Evolutionary conservation across 2,888 invertebrate species (phyloP).

Genomic region (Eubasilissa splendida): DNA sequence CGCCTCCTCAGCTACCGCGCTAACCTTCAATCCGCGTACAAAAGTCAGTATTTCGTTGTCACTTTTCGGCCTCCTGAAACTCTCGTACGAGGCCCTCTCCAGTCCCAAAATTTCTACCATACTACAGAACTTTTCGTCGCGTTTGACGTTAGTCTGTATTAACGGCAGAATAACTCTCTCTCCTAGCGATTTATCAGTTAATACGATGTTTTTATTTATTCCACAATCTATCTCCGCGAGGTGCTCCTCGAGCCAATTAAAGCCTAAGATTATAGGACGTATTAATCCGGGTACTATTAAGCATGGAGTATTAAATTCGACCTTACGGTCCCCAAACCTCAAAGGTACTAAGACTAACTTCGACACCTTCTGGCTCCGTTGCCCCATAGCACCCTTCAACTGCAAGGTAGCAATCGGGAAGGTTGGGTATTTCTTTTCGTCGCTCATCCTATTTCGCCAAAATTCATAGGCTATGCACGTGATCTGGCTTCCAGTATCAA

Average conservation of each 20-base stretch:
- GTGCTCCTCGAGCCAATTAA: constrained; percentile 12
- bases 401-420: not conserved
- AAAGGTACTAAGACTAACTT: no score
- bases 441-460: not conserved
- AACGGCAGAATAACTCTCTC: not conserved
- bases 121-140: not conserved
- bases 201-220: not conserved
- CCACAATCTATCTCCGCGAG: not conserved
- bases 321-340: no score
- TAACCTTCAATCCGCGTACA: not conserved
- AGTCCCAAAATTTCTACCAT: not conserved
- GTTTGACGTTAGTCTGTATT: not conserved
- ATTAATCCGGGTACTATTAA: no score
- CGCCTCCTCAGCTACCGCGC: no score
- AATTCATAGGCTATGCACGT: constrained; percentile 20
- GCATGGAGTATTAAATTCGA: no score
- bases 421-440: not conserved
- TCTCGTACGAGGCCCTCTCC: not conserved
- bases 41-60: not conserved
- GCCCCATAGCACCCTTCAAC: not conserved
- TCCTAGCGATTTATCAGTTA: not conserved
- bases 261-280: not conserved
- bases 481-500: constrained; percentile 22
- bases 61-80: not conserved
- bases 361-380: no score